Base-by-base conservation (phyloP, 2,888 invertebrate genomes). In the Zygogramma bicolorata region DNA sequence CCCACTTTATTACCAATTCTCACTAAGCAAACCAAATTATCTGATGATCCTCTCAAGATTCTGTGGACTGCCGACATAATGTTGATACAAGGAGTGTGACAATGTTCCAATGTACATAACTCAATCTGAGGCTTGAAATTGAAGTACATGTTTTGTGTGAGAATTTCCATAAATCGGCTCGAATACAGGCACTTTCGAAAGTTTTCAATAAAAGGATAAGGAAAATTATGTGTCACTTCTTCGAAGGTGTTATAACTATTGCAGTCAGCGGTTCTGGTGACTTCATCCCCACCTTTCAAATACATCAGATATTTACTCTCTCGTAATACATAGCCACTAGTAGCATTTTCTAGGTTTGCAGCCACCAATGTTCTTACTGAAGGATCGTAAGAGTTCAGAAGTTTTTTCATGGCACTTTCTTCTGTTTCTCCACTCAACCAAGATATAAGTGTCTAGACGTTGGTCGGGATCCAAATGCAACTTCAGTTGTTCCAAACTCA, bases 391-490 rank as follows among this genome's bases (percentile, higher is more conserved):
- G 91, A 88, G 0, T 90, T 89, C 29, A 95, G 81, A 76, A 95
- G 91, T 85, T 92, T 92, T 7, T 88, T 84, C 13, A 95, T 86
- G 0, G 95, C 95, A 1, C 92, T 89, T 13, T 94, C 91, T 22
- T 92, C 88, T 0, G 91, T 92, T 84, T 94, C 92, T 80, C 91
- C 90, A 79, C 91, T 90, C 1, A 97, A 83, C 96, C 97, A 97
- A 69, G 90, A 88, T 3, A 97, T 89, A 5, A 95, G 88, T 88
- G 70, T 89, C 89, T 42, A 92, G 89, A 7, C 97, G 92, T 86
- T 94, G 97, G 87, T 98, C 97, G 88, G 98, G 98, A 0, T 97
- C 97, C 6, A 7, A 13, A 2, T 57, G 29, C 20, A 71, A 62
- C 6, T 61, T 61, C 18, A 71, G 27, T 29, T 71, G 67, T 5